Percentiles rank a stretch among this genome's conserved stretches.
phyloP scores from a whole-genome alignment of 2,797 vertebrate genomes.

The Mareca strepera region DNA sequence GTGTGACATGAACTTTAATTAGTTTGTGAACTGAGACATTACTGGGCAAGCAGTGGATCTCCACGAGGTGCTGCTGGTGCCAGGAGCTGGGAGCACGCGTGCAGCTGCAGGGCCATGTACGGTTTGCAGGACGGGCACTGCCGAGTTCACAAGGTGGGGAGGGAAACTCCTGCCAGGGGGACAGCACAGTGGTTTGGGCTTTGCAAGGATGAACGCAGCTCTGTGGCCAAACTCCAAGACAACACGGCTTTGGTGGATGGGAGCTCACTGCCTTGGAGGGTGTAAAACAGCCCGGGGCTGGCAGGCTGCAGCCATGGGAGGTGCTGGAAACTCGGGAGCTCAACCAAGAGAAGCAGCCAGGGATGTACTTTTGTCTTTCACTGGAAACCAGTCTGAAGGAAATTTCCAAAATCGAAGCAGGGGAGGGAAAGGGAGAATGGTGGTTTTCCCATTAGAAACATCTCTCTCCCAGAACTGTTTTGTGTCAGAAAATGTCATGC shows the following conservation, averaged over 20 bases:
- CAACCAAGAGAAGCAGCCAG: accelerated
- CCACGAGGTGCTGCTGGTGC: accelerated
- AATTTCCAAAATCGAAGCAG: background rate
- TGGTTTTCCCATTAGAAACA: background rate
- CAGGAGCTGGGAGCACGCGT: accelerated
- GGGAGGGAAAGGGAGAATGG: background rate
- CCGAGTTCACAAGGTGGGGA: background rate
- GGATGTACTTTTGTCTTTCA: background rate
- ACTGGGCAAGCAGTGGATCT: background rate
- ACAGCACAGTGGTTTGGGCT: background rate
- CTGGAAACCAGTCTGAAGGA: background rate
- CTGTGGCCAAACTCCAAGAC: background rate
- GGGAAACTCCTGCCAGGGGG: background rate
- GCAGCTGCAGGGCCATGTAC: accelerated
- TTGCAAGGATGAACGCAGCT: background rate
- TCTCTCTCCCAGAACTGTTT: background rate
- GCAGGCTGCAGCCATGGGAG: background rate
- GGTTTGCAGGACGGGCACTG: background rate
- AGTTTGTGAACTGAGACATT: conserved; percentile 1
- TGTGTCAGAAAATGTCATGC: background rate
- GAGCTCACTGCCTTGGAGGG: background rate
- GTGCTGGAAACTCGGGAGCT: background rate
- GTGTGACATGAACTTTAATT: conserved; percentile 57
- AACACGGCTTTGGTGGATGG: accelerated
- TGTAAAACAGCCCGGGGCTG: background rate